Base-by-base conservation (phyloP, 2,888 invertebrate species). In the Tetramorium bicarinatum region DNA sequence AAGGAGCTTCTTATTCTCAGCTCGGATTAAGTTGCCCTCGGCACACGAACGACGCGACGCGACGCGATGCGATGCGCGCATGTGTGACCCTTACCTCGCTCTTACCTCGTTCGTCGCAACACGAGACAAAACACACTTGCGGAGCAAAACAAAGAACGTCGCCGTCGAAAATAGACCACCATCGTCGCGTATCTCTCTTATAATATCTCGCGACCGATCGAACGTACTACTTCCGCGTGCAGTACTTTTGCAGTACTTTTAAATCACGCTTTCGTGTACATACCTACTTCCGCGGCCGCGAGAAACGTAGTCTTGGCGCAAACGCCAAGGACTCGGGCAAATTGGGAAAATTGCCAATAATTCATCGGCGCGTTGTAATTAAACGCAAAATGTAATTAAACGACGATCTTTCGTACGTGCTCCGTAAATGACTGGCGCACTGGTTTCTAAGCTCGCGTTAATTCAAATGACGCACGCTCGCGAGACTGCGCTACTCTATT, bases 81-180 rank as follows among this genome's bases (percentile, higher is more conserved):
- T 18, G 11, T 69, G 21, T 72, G 44, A 72, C 3, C 18, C n/a
- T 15, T 54, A 11, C 62, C 8, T 15, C 34, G 29, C 49, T 25
- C 15, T 29, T n/a, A 47, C n/a, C n/a, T 75, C 9, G 9, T 67
- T 74, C 29, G 34, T 64, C 67, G 66, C 41, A 56, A 79, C 44
- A 71, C 21, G 47, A 66, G 82, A 87, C 67, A 67, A 79, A 80
- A 82, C 77, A 61, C 77, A 81, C 80, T 79, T 54, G 69, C 69
- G 18, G 41, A 44, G n/a, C 56, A 75, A 74, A 66, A 81, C 56
- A 72, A 80, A 69, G 74, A 75, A 72, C 74, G 71, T 67, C 67
- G 66, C 64, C 56, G 71, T 82, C 82, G 59, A 84, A 84, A 87
- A 85, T 87, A 85, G 80, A 87, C 82, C 85, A 86, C 77, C 85